Evolutionary conservation across 2,797 vertebrate species (phyloP), one percentile per base, ranked within the genome.

Genomic region (Artibeus lituratus): DNA sequence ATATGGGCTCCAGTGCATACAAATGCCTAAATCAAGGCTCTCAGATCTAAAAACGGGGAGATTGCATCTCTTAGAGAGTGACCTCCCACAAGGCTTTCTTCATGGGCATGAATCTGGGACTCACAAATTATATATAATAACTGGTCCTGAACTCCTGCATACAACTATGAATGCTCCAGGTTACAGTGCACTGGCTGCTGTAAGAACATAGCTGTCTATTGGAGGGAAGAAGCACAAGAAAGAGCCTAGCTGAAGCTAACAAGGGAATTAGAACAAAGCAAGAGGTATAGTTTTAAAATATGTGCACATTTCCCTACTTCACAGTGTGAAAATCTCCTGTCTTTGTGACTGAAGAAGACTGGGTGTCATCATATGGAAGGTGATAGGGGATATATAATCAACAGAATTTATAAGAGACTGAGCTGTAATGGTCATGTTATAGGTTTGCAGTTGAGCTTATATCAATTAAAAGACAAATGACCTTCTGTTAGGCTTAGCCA

Each of bases 401-500:
- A 73, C 70, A 93, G 44, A 94, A 26, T 76, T 69, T 81, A 94
- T 42, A 73, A 73, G 80, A 89, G 59, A 87, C 90, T 83, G 74
- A 92, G 51, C 16, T 83, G n/a, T 62, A 96, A 76, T 90, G 73
- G 32, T 95, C 98, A 98, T 98, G 97, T 96, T 98, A 97, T 92
- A 96, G 65, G 96, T 96, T 96, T 18, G 97, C 98, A 98, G 98
- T 98, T 99, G 98, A 94, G 96, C 81, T 42, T 87, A 92, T 96
- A 98, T 98, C 96, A 98, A 98, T 98, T 97, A 93, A 95, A 98
- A 98, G 98, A 98, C 98, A 98, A 98, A 98, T 97, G 96, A 96
- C 88, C 96, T 98, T 98, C 98, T 98, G 95, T 98, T 97, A 96
- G 89, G 93, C 82, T 97, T 97, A 98, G 94, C 92, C 96, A 97